Evolutionary conservation across 92 coral and sea anemone genomes (phyloP).

Genomic region (Bergia puertoricense): DNA sequence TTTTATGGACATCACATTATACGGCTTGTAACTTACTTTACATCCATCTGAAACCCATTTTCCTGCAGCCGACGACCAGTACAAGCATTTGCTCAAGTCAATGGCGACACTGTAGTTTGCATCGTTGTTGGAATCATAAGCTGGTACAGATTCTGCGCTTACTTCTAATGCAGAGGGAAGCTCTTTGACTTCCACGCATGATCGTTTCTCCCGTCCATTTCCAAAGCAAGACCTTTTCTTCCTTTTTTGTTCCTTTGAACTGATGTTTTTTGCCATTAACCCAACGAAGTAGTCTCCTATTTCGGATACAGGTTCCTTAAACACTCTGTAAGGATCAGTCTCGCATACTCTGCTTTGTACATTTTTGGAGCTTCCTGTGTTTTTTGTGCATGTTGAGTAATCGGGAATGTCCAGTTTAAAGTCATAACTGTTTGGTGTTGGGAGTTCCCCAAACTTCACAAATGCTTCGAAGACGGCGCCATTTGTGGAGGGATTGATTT

Average conservation of each 20-base stretch:
- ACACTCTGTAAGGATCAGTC: constrained; percentile 12
- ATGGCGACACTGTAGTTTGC: constrained; percentile 43
- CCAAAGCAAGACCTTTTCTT: constrained; percentile 39
- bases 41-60: constrained; percentile 56
- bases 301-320: constrained; percentile 18
- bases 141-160: constrained; percentile 23
- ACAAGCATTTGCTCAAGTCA: constrained; percentile 37
- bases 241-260: constrained; percentile 1
- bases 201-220: constrained; percentile 13
- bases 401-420: constrained; percentile 22
- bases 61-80: constrained; percentile 48
- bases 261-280: not conserved
- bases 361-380: not conserved
- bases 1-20: too few species aligned
- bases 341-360: not conserved
- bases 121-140: constrained; percentile 42
- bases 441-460: constrained; percentile 5
- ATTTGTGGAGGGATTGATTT: constrained; percentile 1
- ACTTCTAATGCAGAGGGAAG: constrained; percentile 23
- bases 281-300: constrained; percentile 46
- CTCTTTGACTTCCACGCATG: constrained; percentile 57
- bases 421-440: constrained; percentile 25
- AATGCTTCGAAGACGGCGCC: constrained; percentile 16
- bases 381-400: constrained; percentile 13
- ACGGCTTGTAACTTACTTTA: constrained; percentile 25